Base-by-base conservation (phyloP, 2,888 invertebrate genomes). In the Germaria angustata region DNA sequence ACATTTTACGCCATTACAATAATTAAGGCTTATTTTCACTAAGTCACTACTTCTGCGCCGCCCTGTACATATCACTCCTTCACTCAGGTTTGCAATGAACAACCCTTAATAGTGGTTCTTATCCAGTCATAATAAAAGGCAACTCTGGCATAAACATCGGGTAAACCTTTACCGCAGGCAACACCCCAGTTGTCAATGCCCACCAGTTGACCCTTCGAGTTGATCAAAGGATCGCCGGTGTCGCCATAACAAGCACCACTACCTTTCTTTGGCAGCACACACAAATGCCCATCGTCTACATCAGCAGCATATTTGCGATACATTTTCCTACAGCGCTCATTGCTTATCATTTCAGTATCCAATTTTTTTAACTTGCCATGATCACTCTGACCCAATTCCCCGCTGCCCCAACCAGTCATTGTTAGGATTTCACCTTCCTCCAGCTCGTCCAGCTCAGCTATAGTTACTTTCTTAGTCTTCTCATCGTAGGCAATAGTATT, bases 391-490 rank as follows among this genome's bases (percentile, higher is more conserved):
- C 90, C 91, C 53, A 92, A 91, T 24, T 92, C 90, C 0, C 92
- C 91, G n/a, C 84, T 92, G 0, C 94, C 94, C 94, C 94, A 94
- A 1, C 94, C 94, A 13, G 93, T 93, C 36, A 94, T 87, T 0
- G 92, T 87, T 8, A 93, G 85, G 0, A 91, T 89, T 28, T 94
- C 93, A 0, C 92, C 92, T 15, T 84, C 86, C 0, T 66, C 53
- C 79, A 92, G 89, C 6, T 93, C 92, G 0, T 93, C 92, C 28
- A 92, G 91, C 11, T 91, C 87, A 13, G 94, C 93, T n/a, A 94
- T 86, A 49, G 92, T 92, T 0, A 95, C 91, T 0, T 93, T 92
- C 71, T 93, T 91, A 0, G 94, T 93, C 0, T 88, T 87, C 0
- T 92, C 91, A 59, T 92, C 91, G 81, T 93, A 93, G 13, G 89